These are phyloP conservation scores for Zaprionus africanus DNA, from an alignment of 1,140 invertebrate genomes.

Conservation along the genomic window DNA sequence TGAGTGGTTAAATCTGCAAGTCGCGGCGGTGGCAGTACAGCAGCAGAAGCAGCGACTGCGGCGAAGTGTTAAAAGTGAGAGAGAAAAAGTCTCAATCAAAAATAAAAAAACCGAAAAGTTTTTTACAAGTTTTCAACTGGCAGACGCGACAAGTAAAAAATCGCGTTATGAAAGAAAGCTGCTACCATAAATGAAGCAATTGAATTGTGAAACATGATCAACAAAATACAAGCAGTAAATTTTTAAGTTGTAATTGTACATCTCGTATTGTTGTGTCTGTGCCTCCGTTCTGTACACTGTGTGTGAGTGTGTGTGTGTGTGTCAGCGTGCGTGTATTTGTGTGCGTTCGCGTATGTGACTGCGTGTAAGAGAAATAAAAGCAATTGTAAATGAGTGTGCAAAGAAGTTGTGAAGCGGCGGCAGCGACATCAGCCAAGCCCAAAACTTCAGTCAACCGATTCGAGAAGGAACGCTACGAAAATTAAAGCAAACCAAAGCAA, in stretches of 20 bases:
- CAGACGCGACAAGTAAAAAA: slow-evolving; percentile 46
- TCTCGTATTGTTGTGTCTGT: slow-evolving; percentile 39
- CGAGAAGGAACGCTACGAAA: slow-evolving; percentile 42
- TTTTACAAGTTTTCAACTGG: slow-evolving; percentile 69
- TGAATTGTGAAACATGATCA: slow-evolving; percentile 58
- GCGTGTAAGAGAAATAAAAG: slow-evolving; percentile 55
- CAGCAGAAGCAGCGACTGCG: slow-evolving; percentile 39
- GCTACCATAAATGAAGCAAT: slow-evolving; percentile 26
- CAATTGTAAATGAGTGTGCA: slow-evolving; percentile 64
- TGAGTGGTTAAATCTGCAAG: slow-evolving; percentile 33
- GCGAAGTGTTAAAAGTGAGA: slow-evolving; percentile 54
- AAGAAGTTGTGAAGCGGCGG: slow-evolving; percentile 57
- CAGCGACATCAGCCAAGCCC: slow-evolving; percentile 65
- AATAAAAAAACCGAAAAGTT: slow-evolving; percentile 47
- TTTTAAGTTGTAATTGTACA: slow-evolving; percentile 45
- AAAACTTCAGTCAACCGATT: slow-evolving; percentile 72
- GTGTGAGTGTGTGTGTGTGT: slow-evolving; percentile 46
- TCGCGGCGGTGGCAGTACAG: slow-evolving; percentile 26
- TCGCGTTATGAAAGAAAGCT: slow-evolving; percentile 55
- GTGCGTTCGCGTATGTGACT: slow-evolving; percentile 37
- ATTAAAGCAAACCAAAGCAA: slow-evolving; percentile 38
- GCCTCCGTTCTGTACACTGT: slow-evolving; percentile 13
- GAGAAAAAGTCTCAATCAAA: slow-evolving; percentile 55
- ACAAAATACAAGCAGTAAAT: slow-evolving; percentile 57
- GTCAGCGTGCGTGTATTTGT: slow-evolving; percentile 33